Evolutionary conservation across 2,113 vertebrate genomes (phyloP), one percentile per base, ranked within the genome.

Genomic region (Terrapene triunguis): DNA sequence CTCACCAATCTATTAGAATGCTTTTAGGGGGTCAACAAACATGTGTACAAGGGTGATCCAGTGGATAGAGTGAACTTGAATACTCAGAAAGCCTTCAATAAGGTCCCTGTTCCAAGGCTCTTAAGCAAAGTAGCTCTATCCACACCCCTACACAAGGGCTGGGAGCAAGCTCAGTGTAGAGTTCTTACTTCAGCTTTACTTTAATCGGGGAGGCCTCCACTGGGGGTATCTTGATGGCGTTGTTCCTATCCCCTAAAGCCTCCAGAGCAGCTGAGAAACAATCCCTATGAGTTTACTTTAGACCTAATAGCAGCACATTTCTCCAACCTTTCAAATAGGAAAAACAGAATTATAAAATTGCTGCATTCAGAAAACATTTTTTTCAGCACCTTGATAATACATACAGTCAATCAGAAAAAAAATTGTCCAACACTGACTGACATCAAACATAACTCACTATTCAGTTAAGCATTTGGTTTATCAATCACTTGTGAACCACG

Each of bases 401-500:
- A 85, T 81, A 6, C 50, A 93, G 85, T 87, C 59, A 88, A 57
- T 12, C 6, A 14, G 14, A 22, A 17, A 19, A 22, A 91, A 94
- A 96, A 87, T 92, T 87, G 82, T 80, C 35, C 78, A 89, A 55
- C 87, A 94, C 94, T 95, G 88, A 96, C 82, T 97, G 97, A 95
- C 94, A 94, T 85, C 86, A 97, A 96, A 91, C 89, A 95, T 93
- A 97, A 94, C 83, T 97, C 91, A 57, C 0, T 92, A 62, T 97
- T 97, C 91, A 54, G 76, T 78, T 92, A 88, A 92, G 32, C 44
- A 17, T 29, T 78, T 88, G 85, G 29, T 80, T 72, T 83, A 79
- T 92, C 85, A 97, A n/a, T 92, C 92, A 92, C 24, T 95, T 80
- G 42, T 62, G 94, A 91, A 59, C 51, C 65, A 95, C 78, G 47